These are phyloP conservation scores for Bilobella aurantiaca DNA, from an alignment of 1,140 invertebrate genomes.

Conservation along the genomic window DNA sequence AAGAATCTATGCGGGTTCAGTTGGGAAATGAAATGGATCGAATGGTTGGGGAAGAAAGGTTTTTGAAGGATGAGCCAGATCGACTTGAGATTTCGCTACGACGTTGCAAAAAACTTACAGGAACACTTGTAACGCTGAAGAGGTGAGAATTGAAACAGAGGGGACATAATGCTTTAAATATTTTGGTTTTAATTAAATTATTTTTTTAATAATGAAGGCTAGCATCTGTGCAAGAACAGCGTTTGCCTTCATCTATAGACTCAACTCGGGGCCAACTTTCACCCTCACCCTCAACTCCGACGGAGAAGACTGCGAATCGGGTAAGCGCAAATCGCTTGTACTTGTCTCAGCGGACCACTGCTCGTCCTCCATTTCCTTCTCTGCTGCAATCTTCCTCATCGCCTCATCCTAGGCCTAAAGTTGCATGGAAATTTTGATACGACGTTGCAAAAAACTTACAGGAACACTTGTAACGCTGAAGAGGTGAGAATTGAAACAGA, in stretches of 20 bases:
- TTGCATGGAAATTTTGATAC: conserved; percentile 42
- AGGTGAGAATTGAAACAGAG: conserved; percentile 54
- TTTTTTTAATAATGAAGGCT: conserved; percentile 49
- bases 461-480: conserved; percentile 91
- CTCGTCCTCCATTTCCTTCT: neutral
- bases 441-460: conserved; percentile 89
- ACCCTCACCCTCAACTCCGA: neutral
- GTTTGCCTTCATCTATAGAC: conserved; percentile 52
- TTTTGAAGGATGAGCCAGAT: conserved; percentile 89
- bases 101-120: conserved; percentile 90
- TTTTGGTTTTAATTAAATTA: neutral
- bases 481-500: conserved; percentile 58
- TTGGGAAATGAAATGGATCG: conserved; percentile 88
- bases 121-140: conserved; percentile 90
- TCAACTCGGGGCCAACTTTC: conserved; percentile 1
- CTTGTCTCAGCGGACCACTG: neutral
- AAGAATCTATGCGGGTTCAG: conserved; percentile 77
- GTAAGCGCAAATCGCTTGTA: conserved; percentile 18
- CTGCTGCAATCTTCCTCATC: neutral
- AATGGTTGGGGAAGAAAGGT: conserved; percentile 83
- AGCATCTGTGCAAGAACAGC: conserved; percentile 88
- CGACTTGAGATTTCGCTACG: conserved; percentile 77
- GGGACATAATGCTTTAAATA: neutral
- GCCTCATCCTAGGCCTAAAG: neutral
- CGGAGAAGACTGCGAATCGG: conserved; percentile 20